Percentiles rank a stretch among this genome's conserved stretches.
Evolutionary conservation across 2,888 invertebrate genomes (phyloP).

Genomic region (Amiota mariae): DNA sequence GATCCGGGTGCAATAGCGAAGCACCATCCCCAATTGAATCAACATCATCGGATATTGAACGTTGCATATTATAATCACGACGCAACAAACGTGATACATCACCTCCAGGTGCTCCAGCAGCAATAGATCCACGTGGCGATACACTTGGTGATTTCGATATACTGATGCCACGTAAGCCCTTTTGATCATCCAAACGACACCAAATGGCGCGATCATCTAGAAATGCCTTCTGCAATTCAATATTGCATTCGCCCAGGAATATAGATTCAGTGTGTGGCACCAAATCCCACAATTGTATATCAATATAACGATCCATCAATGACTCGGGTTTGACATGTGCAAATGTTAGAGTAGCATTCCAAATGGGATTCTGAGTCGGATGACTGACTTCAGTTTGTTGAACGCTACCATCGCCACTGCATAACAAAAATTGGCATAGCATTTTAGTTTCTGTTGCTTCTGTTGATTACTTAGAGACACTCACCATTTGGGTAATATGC

Average conservation of each 20-base stretch:
- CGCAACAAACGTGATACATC: constrained; percentile 79
- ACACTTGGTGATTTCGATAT: constrained; percentile 82
- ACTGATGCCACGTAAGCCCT: constrained; percentile 76
- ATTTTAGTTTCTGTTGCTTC: not conserved
- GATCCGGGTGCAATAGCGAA: constrained; percentile 88
- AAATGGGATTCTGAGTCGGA: constrained; percentile 90
- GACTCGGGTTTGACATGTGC: constrained; percentile 85
- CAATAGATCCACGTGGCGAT: constrained; percentile 84
- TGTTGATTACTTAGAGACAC: constrained; percentile 52
- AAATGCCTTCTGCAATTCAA: constrained; percentile 81
- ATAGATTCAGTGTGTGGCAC: constrained; percentile 87
- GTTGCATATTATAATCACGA: constrained; percentile 84
- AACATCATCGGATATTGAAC: constrained; percentile 84
- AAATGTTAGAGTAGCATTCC: constrained; percentile 93
- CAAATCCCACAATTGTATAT: constrained; percentile 91
- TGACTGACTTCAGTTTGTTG: constrained; percentile 90
- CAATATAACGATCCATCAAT: constrained; percentile 85
- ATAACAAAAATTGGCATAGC: not conserved
- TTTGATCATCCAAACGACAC: constrained; percentile 90
- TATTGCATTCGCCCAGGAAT: constrained; percentile 86
- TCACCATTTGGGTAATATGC: constrained; percentile 86
- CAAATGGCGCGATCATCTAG: constrained; percentile 91
- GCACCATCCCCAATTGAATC: constrained; percentile 85
- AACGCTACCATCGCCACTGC: constrained; percentile 83
- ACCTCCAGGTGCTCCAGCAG: constrained; percentile 77